Conservation (phyloP, 2,888 invertebrate genomes). For the Pandemis corylana region DNA sequence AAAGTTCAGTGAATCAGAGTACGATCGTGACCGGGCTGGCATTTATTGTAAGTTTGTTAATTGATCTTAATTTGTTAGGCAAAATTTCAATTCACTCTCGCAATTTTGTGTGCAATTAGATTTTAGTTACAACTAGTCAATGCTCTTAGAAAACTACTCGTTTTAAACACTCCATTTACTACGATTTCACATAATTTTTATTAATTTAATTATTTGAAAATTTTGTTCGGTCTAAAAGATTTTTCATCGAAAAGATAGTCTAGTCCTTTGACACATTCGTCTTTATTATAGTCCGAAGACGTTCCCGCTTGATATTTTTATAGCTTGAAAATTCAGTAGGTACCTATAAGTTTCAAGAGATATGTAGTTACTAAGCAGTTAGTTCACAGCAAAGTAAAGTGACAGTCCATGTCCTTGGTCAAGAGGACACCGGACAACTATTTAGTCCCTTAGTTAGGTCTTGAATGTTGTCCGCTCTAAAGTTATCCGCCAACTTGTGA, state of each 20-base stretch:
- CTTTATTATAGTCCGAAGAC: no score
- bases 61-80: constrained; percentile 14
- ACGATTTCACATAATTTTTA: no score
- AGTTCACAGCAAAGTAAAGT: constrained; percentile 44
- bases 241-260: no score
- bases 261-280: no score
- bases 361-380: constrained; percentile 46
- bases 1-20: not conserved
- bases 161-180: no score
- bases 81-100: not conserved
- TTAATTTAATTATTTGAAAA: no score
- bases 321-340: no score
- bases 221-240: no score
- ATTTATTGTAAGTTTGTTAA: constrained; percentile 1
- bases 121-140: constrained; percentile 1
- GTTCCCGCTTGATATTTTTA: no score
- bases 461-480: constrained; percentile 33
- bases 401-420: constrained; percentile 55
- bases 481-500: constrained; percentile 13
- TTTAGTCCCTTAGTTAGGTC: constrained; percentile 8
- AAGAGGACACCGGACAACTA: constrained; percentile 49
- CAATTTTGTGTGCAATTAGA: not conserved
- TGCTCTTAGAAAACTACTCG: constrained; percentile 21
- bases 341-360: no score
- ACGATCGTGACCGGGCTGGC: constrained; percentile 8